Conservation (phyloP, 2,888 invertebrate genomes). For the Strigamia transsilvanica region DNA sequence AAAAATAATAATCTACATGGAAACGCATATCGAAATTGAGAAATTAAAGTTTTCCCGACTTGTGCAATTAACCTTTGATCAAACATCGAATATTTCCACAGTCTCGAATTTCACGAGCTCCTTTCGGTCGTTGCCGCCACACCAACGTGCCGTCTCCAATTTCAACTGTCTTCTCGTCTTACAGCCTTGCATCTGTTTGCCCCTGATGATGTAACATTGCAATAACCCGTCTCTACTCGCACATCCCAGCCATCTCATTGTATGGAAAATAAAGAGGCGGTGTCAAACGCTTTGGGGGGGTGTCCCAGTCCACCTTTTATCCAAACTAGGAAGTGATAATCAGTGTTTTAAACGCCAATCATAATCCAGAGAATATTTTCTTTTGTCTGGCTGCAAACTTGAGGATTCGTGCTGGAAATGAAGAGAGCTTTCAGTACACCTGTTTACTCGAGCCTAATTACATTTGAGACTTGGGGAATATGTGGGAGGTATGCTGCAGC, state of each 20-base stretch:
- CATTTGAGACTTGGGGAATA: constrained; percentile 19
- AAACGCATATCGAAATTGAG: no score
- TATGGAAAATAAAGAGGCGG: constrained; percentile 10
- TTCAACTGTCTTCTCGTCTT: not conserved
- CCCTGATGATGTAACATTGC: constrained; percentile 5
- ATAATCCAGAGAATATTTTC: not conserved
- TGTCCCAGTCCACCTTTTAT: not conserved
- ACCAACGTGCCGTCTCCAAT: not conserved
- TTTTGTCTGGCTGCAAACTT: not conserved
- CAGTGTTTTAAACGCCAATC: not conserved
- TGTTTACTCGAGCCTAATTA: not conserved
- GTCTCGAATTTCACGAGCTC: not conserved
- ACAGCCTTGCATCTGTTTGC: not conserved
- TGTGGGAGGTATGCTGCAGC: not conserved
- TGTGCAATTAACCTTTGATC: not conserved
- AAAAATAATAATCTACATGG: no score
- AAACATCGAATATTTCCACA: not conserved
- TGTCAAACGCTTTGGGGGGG: not conserved
- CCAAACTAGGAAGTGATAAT: constrained; percentile 5
- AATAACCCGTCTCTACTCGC: not conserved
- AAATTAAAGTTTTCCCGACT: not conserved
- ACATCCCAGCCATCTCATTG: not conserved
- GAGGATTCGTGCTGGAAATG: not conserved
- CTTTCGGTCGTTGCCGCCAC: not conserved
- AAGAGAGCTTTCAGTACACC: not conserved